Conservation (phyloP, 1,140 invertebrate genomes). For the Pseudobourletiella spinata region DNA sequence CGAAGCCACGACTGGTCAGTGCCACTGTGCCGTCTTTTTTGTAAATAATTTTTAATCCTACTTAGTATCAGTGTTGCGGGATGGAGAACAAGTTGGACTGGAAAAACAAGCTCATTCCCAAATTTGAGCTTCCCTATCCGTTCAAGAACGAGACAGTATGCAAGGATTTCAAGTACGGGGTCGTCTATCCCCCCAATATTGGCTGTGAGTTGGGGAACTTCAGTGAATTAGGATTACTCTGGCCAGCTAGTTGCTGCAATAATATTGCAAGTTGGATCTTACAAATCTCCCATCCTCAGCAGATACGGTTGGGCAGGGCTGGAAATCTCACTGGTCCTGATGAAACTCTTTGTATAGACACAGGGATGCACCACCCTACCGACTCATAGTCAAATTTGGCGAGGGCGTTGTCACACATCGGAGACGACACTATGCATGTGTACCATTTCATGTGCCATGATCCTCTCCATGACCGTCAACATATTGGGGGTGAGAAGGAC, state of each 20-base stretch:
- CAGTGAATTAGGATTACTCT: neutral
- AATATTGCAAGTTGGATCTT: neutral
- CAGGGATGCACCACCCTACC: neutral
- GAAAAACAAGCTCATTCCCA: neutral
- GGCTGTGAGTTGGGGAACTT: neutral
- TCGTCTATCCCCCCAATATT: neutral
- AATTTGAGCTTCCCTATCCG: neutral
- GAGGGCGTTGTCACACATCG: neutral
- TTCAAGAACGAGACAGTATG: neutral
- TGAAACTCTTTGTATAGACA: neutral
- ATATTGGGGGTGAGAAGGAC: neutral
- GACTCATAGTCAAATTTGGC: neutral
- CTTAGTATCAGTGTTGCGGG: conserved; percentile 1
- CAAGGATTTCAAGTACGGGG: neutral
- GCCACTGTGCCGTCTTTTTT: neutral
- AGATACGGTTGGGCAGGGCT: neutral
- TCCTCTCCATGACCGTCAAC: neutral
- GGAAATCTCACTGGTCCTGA: neutral
- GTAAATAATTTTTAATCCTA: neutral
- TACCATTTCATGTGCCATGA: neutral
- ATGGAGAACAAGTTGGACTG: neutral
- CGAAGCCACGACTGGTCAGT: neutral
- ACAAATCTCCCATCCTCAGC: neutral
- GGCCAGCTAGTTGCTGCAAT: conserved; percentile 4
- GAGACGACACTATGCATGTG: neutral